These are phyloP conservation scores for Microctonus brassicae DNA, from an alignment of 2,888 invertebrate species.

Conservation along the genomic window DNA sequence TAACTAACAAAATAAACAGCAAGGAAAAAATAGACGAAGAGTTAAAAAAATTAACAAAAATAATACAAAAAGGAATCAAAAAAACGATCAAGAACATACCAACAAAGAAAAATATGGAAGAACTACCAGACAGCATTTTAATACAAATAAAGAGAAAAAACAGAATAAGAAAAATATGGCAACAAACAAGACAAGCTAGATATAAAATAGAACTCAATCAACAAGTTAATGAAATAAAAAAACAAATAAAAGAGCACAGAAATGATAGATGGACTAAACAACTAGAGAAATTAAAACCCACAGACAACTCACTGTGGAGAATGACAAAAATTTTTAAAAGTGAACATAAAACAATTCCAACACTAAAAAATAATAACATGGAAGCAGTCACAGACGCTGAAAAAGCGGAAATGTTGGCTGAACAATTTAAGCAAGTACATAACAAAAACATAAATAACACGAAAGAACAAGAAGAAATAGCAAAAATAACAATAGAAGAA, in stretches of 20 bases:
- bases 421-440: conserved; percentile 40
- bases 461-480: conserved; percentile 35
- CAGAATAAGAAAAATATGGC: not conserved
- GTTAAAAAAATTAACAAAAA: too few relatives aligned
- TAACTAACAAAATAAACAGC: too few relatives aligned
- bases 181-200: not conserved
- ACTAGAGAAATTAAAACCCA: conserved; percentile 27
- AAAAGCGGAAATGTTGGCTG: conserved; percentile 43
- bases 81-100: too few relatives aligned
- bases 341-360: conserved; percentile 5
- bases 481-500: conserved; percentile 21
- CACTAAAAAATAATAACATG: not conserved
- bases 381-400: conserved; percentile 37
- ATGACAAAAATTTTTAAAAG: conserved; percentile 21
- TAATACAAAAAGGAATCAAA: not conserved
- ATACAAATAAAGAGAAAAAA: too few relatives aligned
- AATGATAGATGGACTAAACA: conserved; percentile 32
- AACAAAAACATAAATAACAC: conserved; percentile 41
- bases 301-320: conserved; percentile 29
- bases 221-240: conserved; percentile 24
- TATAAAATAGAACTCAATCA: conserved; percentile 24
- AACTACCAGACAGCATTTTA: too few relatives aligned
- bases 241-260: too few relatives aligned
- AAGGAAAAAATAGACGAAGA: too few relatives aligned
- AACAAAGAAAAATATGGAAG: too few relatives aligned